Conservation (phyloP, 2,888 invertebrate genomes). For the Glyphotaelius pellucidus region DNA sequence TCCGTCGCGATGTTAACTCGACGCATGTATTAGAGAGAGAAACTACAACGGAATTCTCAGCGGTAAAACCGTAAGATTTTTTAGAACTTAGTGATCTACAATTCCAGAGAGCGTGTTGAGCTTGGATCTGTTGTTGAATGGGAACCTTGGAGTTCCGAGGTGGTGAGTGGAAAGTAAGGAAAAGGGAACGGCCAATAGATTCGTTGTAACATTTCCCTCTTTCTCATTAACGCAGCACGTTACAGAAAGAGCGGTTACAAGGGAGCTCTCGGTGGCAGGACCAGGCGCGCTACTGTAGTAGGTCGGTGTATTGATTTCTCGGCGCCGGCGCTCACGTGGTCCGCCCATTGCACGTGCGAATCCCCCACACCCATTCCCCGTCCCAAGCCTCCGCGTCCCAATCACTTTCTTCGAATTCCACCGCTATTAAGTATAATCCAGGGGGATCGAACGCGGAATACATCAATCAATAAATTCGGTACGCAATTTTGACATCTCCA, state of each 20-base stretch:
- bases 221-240: too few species aligned
- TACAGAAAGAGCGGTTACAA: background rate
- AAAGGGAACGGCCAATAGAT: background rate
- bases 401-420: background rate
- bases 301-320: conserved; percentile 53
- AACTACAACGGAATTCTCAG: too few species aligned
- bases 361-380: background rate
- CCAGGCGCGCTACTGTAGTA: background rate
- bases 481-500: background rate
- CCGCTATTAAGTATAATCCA: background rate
- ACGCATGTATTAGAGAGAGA: background rate
- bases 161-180: background rate
- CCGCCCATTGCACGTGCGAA: conserved; percentile 44
- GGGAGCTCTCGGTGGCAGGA: background rate
- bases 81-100: background rate
- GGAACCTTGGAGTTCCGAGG: background rate
- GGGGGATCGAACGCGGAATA: background rate
- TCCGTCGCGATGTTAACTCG: background rate
- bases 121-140: background rate
- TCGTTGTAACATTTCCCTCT: background rate
- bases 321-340: conserved; percentile 53
- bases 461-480: background rate
- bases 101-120: background rate
- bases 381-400: background rate
- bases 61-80: background rate